Conservation (phyloP, 1,140 invertebrate species). For the Papilio polytes region DNA sequence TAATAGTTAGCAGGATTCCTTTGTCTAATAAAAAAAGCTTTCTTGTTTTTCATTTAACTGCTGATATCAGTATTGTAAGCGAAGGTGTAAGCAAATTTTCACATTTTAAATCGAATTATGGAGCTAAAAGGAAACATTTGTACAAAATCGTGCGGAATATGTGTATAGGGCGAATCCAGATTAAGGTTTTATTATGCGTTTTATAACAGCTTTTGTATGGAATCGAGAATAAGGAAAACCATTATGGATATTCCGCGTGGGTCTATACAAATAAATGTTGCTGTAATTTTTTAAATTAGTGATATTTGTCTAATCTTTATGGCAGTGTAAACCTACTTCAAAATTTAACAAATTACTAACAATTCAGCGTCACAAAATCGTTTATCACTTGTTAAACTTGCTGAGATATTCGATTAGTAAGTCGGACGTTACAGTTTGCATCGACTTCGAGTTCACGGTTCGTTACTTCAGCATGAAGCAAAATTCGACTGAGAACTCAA, state of each 20-base stretch:
- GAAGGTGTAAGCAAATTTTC: not conserved
- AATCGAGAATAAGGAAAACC: not conserved
- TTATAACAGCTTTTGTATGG: not conserved
- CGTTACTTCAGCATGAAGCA: not conserved
- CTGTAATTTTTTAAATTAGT: too few species aligned
- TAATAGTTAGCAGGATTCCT: too few species aligned
- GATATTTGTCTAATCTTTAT: too few species aligned
- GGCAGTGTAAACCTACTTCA: too few species aligned
- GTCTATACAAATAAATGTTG: not conserved
- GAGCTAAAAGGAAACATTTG: not conserved
- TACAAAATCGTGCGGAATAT: not conserved
- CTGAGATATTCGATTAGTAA: not conserved
- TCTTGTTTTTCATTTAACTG: too few species aligned
- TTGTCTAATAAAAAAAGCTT: too few species aligned
- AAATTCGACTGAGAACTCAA: not conserved
- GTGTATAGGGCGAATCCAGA: not conserved
- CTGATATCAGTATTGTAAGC: too few species aligned
- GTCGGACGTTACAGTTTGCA: constrained; percentile 4
- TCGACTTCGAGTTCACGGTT: constrained; percentile 1
- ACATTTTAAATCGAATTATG: not conserved
- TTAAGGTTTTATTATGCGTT: constrained; percentile 9
- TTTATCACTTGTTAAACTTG: too few species aligned
- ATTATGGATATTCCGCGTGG: not conserved
- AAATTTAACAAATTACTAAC: too few species aligned
- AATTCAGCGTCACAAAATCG: too few species aligned